Evolutionary conservation across 2,797 vertebrate genomes (phyloP), one percentile per base, ranked within the genome.

Genomic region (Meda fulgida): DNA sequence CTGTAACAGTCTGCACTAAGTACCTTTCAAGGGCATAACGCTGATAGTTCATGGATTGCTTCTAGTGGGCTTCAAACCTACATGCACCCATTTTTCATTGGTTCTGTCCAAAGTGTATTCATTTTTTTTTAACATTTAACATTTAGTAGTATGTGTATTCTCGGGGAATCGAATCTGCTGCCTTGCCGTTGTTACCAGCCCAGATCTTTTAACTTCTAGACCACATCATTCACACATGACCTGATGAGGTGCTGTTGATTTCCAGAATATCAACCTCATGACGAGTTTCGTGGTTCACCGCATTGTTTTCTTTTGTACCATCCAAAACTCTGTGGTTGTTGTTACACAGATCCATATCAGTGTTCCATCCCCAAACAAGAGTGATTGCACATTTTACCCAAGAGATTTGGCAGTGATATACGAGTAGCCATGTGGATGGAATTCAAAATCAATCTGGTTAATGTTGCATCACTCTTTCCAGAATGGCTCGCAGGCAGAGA

Each of bases 391-490:
- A 53, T 81, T 80, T 92, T 89, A 85, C 89, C 90, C 84, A 53
- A 80, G 88, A 88, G 88, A 89, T 88, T 90, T 92, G 91, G 91
- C 75, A 78, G 13, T 94, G 93, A 92, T 94, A 92, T 88, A 90
- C 80, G 18, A 86, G 69, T 10, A 5, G 91, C 91, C 88, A 85
- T 89, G 80, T 92, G 90, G 87, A 88, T 69, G 72, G 92, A 92
- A 92, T 91, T 89, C 88, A 87, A 92, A 93, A 93, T 95, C 91
- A 94, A 92, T 94, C 92, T 92, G 92, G 89, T 93, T 95, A 94
- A 95, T 94, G 93, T 94, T 93, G 91, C 92, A 90, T 93, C 90
- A 89, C 86, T 71, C 81, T 48, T 90, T 90, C 90, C 85, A 73
- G 60, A 82, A 86, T 88, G 75, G 87, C 86, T 89, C 71, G 31